Percentiles rank a stretch among this genome's conserved stretches.
Conservation (phyloP, 2,888 invertebrate genomes). For the Dichetophora obliterata region DNA sequence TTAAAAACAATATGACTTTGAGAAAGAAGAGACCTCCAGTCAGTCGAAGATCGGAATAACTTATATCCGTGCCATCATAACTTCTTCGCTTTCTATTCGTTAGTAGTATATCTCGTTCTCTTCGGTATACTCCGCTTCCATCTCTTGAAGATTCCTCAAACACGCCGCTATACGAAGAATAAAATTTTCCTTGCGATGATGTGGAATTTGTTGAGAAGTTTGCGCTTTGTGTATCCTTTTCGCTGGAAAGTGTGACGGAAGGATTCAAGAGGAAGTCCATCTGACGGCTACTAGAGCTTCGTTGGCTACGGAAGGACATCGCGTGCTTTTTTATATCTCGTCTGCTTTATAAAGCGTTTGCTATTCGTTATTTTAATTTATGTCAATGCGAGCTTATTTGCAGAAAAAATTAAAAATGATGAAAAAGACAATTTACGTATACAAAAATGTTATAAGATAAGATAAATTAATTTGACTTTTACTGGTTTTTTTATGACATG, state of each 20-base stretch:
- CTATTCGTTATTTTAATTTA: neutral
- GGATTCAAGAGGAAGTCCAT: slow-evolving; percentile 55
- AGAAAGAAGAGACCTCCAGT: neutral
- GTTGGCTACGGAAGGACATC: slow-evolving; percentile 51
- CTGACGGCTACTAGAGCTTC: slow-evolving; percentile 41
- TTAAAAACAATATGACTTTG: neutral
- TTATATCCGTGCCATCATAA: slow-evolving; percentile 20
- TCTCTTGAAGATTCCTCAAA: slow-evolving; percentile 51
- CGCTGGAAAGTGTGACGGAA: slow-evolving; percentile 43
- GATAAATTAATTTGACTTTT: neutral
- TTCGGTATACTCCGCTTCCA: slow-evolving; percentile 44
- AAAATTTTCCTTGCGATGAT: slow-evolving; percentile 39
- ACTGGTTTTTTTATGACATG: too few relatives aligned
- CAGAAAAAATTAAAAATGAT: neutral
- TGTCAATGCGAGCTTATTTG: neutral
- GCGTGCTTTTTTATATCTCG: too few relatives aligned
- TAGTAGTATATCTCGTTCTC: neutral
- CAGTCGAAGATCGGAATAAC: neutral
- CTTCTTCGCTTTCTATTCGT: slow-evolving; percentile 21
- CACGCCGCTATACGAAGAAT: slow-evolving; percentile 50
- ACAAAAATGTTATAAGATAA: neutral
- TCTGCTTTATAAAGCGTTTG: neutral
- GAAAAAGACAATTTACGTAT: neutral
- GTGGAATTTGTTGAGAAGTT: slow-evolving; percentile 19
- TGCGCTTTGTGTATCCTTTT: slow-evolving; percentile 46